Conservation (phyloP, 2,797 vertebrate genomes). For the Phaenicophaeus curvirostris region DNA sequence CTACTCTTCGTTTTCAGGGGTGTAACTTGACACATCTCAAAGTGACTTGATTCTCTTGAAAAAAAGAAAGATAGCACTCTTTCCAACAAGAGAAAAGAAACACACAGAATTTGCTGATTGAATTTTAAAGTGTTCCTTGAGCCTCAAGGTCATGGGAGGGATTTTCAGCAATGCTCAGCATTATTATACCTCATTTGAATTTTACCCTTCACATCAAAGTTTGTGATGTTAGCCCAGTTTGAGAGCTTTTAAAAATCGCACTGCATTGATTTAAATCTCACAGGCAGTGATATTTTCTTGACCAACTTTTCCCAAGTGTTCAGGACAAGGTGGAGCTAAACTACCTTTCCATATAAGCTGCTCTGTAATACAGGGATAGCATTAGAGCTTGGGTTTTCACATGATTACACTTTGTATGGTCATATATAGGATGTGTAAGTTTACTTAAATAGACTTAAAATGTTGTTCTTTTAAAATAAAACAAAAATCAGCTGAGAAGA, state of each 20-base stretch:
- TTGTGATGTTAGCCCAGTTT: background rate
- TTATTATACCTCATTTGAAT: constrained; percentile 33
- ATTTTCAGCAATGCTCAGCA: constrained; percentile 6
- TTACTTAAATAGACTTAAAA: background rate
- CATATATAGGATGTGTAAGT: background rate
- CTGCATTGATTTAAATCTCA: constrained; percentile 9
- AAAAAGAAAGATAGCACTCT: background rate
- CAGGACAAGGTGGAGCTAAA: background rate
- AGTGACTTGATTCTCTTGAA: background rate
- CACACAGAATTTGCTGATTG: background rate
- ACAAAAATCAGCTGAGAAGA: background rate
- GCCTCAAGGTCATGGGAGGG: background rate
- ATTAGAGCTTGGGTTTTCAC: background rate
- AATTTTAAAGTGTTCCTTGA: background rate
- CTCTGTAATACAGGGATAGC: background rate
- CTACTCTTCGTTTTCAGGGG: background rate
- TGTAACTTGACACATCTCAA: background rate
- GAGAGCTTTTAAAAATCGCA: constrained; percentile 15
- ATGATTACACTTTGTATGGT: background rate
- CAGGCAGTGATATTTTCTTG: background rate
- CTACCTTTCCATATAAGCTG: background rate
- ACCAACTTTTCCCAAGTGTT: background rate
- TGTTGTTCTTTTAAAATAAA: background rate
- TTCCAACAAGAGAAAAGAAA: background rate
- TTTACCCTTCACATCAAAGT: constrained; percentile 28